These are phyloP conservation scores for Halichondria panicea DNA, from an alignment of 37 sponge, comb jelly and placozoan species.

Conservation along the genomic window DNA sequence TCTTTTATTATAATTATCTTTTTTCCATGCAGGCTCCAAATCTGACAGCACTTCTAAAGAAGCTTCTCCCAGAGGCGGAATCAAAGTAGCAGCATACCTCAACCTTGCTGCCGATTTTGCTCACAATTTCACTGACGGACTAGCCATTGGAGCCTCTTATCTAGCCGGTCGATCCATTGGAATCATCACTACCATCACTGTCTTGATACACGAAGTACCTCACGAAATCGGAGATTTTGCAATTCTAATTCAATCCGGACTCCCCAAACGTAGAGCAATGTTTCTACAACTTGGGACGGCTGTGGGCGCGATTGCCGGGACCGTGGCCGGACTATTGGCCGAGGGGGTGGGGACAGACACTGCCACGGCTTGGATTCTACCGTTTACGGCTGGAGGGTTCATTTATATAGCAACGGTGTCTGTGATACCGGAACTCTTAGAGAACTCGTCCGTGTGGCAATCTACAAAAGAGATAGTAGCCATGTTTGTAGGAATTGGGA, in stretches of 20 bases:
- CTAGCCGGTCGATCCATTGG: conserved; percentile 78
- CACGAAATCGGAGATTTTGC: conserved; percentile 99
- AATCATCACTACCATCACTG: conserved; percentile 88
- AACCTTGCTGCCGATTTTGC: conserved; percentile 93
- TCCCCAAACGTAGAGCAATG: conserved; percentile 86
- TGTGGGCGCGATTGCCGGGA: conserved; percentile 85
- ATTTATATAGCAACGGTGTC: conserved; percentile 95
- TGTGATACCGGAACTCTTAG: conserved; percentile 91
- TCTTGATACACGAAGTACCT: conserved; percentile 94
- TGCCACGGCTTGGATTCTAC: conserved; percentile 78
- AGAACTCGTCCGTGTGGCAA: conserved; percentile 64
- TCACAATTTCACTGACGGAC: conserved; percentile 97
- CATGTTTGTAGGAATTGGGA: conserved; percentile 72
- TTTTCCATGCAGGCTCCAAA: too few relatives aligned
- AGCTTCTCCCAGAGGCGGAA: too few relatives aligned
- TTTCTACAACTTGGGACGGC: conserved; percentile 93
- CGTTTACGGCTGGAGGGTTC: conserved; percentile 98
- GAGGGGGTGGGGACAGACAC: conserved; percentile 60
- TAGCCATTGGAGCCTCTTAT: conserved; percentile 94
- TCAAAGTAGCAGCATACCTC: conserved; percentile 89
- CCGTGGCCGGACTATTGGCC: conserved; percentile 79
- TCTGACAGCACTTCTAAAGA: too few relatives aligned
- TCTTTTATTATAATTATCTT: too few relatives aligned
- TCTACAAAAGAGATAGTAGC: conserved; percentile 79
- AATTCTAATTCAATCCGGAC: conserved; percentile 94